These are phyloP conservation scores for Muricea muricata DNA, from an alignment of 92 coral and sea anemone genomes.

Conservation along the genomic window DNA sequence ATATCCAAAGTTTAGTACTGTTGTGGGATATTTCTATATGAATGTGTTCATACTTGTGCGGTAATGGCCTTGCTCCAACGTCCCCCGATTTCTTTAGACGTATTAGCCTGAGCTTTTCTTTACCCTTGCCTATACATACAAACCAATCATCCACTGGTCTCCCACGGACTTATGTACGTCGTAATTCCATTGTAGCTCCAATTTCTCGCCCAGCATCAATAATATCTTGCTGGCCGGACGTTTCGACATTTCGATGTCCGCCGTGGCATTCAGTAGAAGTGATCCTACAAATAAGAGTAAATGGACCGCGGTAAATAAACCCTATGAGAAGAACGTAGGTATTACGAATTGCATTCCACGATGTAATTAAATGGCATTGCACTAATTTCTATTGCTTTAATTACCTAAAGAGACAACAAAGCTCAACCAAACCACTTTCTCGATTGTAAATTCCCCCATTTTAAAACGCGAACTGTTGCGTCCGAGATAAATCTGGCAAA, in stretches of 20 bases:
- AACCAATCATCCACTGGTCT: not conserved
- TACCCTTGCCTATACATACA: not conserved
- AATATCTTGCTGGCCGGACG: slow-evolving; percentile 13
- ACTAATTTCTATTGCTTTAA: not conserved
- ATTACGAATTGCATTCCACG: no score
- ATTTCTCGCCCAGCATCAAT: no score
- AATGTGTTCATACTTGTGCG: no score
- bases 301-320: not conserved
- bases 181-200: slow-evolving; percentile 31
- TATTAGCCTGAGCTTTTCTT: not conserved
- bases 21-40: no score
- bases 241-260: slow-evolving; percentile 12
- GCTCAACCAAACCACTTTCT: no score
- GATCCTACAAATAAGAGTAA: slow-evolving; percentile 22
- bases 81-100: not conserved
- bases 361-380: no score
- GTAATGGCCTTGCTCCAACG: not conserved
- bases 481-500: no score
- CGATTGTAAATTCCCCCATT: slow-evolving; percentile 36
- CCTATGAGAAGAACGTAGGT: not conserved
- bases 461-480: no score
- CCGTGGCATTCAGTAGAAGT: slow-evolving; percentile 3
- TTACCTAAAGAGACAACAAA: slow-evolving; percentile 39
- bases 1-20: no score
- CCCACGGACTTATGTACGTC: not conserved